Evolutionary conservation across 2,888 invertebrate genomes (phyloP), one percentile per base, ranked within the genome.

Genomic region (Pristionchus entomophagus): DNA sequence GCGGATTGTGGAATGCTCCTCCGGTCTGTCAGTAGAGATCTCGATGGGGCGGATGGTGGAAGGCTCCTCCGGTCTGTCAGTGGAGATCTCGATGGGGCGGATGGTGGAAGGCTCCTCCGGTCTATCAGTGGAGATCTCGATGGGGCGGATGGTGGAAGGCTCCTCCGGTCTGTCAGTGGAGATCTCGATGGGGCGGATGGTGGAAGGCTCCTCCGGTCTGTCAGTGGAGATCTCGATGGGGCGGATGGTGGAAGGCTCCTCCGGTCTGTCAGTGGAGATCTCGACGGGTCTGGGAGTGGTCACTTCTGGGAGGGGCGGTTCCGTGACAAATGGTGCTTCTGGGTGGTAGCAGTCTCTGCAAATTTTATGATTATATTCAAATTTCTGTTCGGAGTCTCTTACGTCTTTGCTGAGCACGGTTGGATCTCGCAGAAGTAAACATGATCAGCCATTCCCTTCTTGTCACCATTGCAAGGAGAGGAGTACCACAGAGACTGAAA

Each of bases 401-500:
- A 69, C 69, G 69, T 22, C 19, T 38, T 69, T 12, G 69, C 69
- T 8, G 78, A 78, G 78, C 78, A 78, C 1, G 78, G 78, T 14
- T 49, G n/a, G 26, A 49, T 29, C 49, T 78, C 78, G 78, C 78
- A 78, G 78, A 78, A 78, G 49, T 49, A 78, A 17, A 78, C 29
- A 26, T 78, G 78, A 51, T 78, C 78, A 6, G 49, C 32, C 6
- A 78, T 14, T 19, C 78, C 78, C 38, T 45, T 49, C 49, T 45
- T 51, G n/a, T 78, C 78, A 6, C 78, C 78, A n/a, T 45, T 51
- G 78, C 78, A 78, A 19, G 78, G 49, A 0, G 78, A n/a, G 0
- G 49, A 49, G 49, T 78, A 78, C 78, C 78, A 78, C 26, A 26
- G 78, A 3, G 49, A 45, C 78, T 78, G 78, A 59, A 26, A 26